Evolutionary conservation across 1,140 invertebrate genomes (phyloP).

Genomic region (Drosophila bocki): DNA sequence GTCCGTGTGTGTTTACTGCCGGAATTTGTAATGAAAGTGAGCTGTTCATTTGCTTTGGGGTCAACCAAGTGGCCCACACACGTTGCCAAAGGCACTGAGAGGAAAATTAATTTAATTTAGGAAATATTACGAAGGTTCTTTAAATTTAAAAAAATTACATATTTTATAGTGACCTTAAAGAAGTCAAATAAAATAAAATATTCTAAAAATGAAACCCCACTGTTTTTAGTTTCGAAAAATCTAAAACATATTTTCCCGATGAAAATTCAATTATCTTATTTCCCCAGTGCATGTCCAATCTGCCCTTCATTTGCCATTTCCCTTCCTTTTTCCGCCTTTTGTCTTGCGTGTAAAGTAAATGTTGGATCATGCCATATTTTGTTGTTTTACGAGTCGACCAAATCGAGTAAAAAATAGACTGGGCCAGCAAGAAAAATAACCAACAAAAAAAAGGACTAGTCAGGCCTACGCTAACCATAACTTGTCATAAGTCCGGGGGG

Average conservation of each 20-base stretch:
- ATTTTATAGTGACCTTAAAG: too few species aligned
- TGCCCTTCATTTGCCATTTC: slow-evolving; percentile 27
- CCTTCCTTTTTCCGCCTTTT: slow-evolving; percentile 22
- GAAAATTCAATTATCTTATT: slow-evolving; percentile 2
- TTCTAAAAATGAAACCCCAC: not conserved
- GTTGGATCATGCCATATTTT: slow-evolving; percentile 54
- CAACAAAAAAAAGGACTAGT: slow-evolving; percentile 29
- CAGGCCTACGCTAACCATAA: slow-evolving; percentile 54
- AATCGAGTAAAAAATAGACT: slow-evolving; percentile 35
- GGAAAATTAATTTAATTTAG: not conserved
- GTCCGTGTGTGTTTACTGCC: slow-evolving; percentile 73
- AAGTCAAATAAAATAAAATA: not conserved
- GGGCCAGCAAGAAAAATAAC: slow-evolving; percentile 3
- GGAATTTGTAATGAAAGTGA: slow-evolving; percentile 83
- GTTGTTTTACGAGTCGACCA: slow-evolving; percentile 59
- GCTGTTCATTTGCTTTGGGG: slow-evolving; percentile 81
- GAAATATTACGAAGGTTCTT: too few species aligned
- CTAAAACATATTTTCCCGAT: not conserved
- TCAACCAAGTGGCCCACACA: slow-evolving; percentile 72
- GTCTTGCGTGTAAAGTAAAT: slow-evolving; percentile 57
- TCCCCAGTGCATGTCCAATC: slow-evolving; percentile 33
- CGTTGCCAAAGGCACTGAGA: slow-evolving; percentile 15
- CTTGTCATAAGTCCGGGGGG: slow-evolving; percentile 58
- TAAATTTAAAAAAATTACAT: too few species aligned
- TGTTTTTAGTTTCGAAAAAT: not conserved